Evolutionary conservation across 2,113 vertebrate species (phyloP).

Genomic region (Alouatta palliata): DNA sequence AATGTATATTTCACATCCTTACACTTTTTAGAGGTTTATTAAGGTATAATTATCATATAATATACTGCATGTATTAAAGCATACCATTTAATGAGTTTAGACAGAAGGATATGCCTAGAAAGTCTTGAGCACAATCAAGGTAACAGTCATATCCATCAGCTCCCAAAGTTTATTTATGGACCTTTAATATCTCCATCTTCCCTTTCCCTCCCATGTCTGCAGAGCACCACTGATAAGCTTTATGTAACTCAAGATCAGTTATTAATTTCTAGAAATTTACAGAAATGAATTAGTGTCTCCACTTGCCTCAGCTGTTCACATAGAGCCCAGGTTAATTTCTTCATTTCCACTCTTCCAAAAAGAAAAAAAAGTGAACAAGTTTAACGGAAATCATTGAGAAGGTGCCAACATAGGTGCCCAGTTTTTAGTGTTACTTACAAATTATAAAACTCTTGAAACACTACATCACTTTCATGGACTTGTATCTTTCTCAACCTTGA

Average conservation of each 20-base stretch:
- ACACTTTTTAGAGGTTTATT: neutral
- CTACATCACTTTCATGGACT: neutral
- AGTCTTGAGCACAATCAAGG: neutral
- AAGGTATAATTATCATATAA: neutral
- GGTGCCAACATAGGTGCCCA: neutral
- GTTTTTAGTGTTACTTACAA: neutral
- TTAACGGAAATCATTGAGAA: neutral
- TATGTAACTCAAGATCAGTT: neutral
- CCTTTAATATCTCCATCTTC: neutral
- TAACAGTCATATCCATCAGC: neutral
- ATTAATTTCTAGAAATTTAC: neutral
- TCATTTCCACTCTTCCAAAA: neutral
- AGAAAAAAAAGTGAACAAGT: neutral
- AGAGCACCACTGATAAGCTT: neutral
- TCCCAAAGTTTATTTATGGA: neutral
- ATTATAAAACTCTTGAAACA: neutral
- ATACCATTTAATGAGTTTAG: neutral
- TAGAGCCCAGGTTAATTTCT: constrained; percentile 4
- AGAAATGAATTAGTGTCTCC: neutral
- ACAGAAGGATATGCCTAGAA: neutral
- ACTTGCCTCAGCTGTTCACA: neutral
- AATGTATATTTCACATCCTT: neutral
- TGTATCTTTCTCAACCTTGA: neutral
- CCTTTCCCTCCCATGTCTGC: neutral
- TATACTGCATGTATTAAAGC: neutral